Percentiles rank a stretch among this genome's conserved stretches.
Conservation (phyloP, 2,888 invertebrate genomes). For the Erebia epiphron region DNA sequence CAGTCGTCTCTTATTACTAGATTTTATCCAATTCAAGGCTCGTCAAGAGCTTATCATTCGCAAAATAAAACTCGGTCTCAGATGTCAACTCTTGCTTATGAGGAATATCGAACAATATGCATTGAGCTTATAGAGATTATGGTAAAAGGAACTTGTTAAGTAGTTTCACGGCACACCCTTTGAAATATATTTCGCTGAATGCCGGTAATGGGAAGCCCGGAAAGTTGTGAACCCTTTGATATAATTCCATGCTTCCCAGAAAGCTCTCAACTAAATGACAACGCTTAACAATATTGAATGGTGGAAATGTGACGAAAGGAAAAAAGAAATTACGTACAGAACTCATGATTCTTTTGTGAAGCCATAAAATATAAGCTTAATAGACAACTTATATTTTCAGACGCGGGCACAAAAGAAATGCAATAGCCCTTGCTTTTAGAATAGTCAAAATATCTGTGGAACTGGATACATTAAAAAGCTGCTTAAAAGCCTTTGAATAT, state of each 20-base stretch:
- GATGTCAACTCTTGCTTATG: too few relatives aligned
- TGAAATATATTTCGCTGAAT: slow-evolving; percentile 6
- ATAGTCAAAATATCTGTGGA: slow-evolving; percentile 10
- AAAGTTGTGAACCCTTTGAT: slow-evolving; percentile 12
- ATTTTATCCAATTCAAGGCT: too few relatives aligned
- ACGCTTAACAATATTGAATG: slow-evolving; percentile 16
- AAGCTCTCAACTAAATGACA: slow-evolving; percentile 15
- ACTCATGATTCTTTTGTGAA: background rate
- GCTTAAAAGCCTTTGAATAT: slow-evolving; percentile 7
- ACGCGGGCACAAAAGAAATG: background rate
- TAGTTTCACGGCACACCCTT: background rate
- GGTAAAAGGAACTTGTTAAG: background rate
- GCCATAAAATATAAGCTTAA: background rate
- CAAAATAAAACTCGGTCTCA: too few relatives aligned
- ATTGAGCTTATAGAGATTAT: background rate
- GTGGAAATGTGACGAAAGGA: slow-evolving; percentile 8
- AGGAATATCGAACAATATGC: too few relatives aligned
- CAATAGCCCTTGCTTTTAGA: slow-evolving; percentile 8
- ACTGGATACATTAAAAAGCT: background rate
- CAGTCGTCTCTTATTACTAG: too few relatives aligned
- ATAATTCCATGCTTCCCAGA: slow-evolving; percentile 9
- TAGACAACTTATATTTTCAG: background rate
- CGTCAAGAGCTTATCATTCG: too few relatives aligned
- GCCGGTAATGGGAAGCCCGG: background rate
- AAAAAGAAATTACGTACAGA: slow-evolving; percentile 2